These are phyloP conservation scores for Mustela lutreola DNA, from an alignment of 2,113 vertebrate genomes.

Conservation along the genomic window DNA sequence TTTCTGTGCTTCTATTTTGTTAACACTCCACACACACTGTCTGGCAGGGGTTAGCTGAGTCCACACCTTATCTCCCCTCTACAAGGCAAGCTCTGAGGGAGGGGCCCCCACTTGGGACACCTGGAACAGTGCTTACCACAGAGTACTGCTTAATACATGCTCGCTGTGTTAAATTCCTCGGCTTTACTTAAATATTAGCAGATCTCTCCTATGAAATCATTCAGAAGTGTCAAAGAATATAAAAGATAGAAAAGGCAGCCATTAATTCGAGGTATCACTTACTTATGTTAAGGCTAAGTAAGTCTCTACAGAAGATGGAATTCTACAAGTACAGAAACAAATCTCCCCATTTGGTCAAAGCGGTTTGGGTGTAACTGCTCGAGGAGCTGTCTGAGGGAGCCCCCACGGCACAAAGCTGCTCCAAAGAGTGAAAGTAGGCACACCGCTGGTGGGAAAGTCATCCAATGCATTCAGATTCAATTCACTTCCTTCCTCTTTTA, in stretches of 20 bases:
- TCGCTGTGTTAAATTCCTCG: neutral
- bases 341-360: neutral
- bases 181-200: conserved; percentile 26
- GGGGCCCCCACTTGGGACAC: neutral
- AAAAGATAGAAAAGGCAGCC: conserved; percentile 26
- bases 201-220: neutral
- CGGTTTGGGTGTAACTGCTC: neutral
- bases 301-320: conserved; percentile 27
- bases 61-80: neutral
- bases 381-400: neutral
- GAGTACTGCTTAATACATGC: neutral
- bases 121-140: neutral
- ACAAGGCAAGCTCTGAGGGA: neutral
- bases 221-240: conserved; percentile 9
- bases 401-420: neutral
- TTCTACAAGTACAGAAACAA: conserved; percentile 25
- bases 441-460: neutral
- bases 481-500: neutral
- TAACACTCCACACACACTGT: neutral
- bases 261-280: conserved; percentile 30
- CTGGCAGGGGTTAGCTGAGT: neutral
- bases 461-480: neutral
- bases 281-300: conserved; percentile 53
- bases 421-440: neutral
- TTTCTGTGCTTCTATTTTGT: neutral